A percentile compares a stretch with the other conserved stretches of the same genome.
Conservation (phyloP, 2,888 invertebrate genomes). For the Oxycera nigricornis region DNA sequence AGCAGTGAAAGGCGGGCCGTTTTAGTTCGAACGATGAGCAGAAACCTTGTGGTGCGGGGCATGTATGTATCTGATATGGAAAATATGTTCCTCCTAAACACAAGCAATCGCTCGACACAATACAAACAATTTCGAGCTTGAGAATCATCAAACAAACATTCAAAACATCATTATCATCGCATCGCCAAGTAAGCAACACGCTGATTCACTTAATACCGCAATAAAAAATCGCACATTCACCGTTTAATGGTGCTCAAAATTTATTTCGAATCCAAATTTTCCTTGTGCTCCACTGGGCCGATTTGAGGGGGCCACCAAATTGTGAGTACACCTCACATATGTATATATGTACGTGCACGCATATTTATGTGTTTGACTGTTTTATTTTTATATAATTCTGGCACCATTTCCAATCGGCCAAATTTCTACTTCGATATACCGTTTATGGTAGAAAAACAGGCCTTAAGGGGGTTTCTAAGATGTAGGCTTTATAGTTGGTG, state of each 20-base stretch:
- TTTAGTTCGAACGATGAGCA: too few relatives aligned
- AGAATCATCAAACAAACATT: not conserved
- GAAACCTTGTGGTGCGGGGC: too few relatives aligned
- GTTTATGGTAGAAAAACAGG: not conserved
- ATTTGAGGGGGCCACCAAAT: not conserved
- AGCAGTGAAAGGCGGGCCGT: too few relatives aligned
- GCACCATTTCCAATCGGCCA: not conserved
- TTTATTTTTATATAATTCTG: not conserved
- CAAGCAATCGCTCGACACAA: too few relatives aligned
- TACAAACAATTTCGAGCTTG: not conserved
- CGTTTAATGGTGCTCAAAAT: constrained; percentile 29
- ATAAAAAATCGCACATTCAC: constrained; percentile 8
- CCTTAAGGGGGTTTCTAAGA: not conserved
- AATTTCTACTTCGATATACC: not conserved
- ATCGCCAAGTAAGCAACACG: not conserved
- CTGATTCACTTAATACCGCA: constrained; percentile 1
- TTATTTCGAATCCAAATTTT: constrained; percentile 2
- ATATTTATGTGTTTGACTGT: not conserved
- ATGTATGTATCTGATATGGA: too few relatives aligned
- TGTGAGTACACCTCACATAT: not conserved
- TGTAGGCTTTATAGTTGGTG: not conserved
- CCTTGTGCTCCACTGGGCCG: not conserved
- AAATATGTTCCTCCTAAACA: too few relatives aligned
- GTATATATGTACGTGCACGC: not conserved
- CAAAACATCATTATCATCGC: not conserved